Base-by-base conservation (phyloP, 2,113 vertebrate genomes). In the Pitta sordida region DNA sequence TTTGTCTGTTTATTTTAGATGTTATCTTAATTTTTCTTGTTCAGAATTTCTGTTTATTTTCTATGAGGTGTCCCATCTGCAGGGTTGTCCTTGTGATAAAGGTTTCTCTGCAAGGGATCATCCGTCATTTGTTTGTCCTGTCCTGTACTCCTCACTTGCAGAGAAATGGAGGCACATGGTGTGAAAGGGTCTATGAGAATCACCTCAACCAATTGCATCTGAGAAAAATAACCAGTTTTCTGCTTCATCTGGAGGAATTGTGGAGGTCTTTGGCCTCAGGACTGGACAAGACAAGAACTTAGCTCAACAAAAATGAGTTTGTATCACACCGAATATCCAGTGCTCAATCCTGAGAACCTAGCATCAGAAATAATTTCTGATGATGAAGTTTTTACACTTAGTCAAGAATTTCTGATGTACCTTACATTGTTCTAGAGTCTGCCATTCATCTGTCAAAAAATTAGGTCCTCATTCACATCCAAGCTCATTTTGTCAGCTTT, bases 381-480 rank as follows among this genome's bases (percentile, higher is more conserved):
- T 78, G 81, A 27, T 67, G 14, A 77, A 46, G 44, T 75, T 83
- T 88, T 86, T 91, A 51, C 0, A 0, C 56, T 86, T 70, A 84
- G 60, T 84, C 80, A 91, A 59, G 56, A 55, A 70, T 86, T 94
- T 60, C 36, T 86, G 56, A 70, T 4, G 2, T 88, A 67, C 22
- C 22, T 69, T 67, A 32, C 39, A 52, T 88, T 92, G 64, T 91
- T 82, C 77, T 67, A 75, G 24, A 78, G 30, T 71, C 56, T 95
- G 74, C 69, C 68, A 81, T 92, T 94, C 89, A 95, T 34, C 64
- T 88, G 83, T 86, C 89, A 92, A 83, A 91, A 93, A 86, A 53
- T 46, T 4, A 74, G 55, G 81, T 95, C 86, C 65, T 91, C 1
- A 1, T 86, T 91, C 74, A 58, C 36, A 75, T 86, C n/a, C 83